These are phyloP conservation scores for Campopleginae sp. DNA, from an alignment of 2,888 invertebrate species.

Conservation along the genomic window DNA sequence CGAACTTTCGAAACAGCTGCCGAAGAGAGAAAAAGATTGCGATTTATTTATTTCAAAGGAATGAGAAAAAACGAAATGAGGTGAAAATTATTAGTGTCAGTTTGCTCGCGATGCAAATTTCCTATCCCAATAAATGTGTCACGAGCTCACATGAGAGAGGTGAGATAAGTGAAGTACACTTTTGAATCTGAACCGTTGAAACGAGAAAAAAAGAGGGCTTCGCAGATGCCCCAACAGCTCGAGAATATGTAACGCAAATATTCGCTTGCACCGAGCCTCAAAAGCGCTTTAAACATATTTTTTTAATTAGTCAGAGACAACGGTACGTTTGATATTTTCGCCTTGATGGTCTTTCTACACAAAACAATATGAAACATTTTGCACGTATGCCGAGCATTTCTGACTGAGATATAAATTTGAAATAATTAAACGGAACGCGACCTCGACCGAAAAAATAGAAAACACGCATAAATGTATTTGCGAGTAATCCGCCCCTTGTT, in stretches of 20 bases:
- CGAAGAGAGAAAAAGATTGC: not conserved
- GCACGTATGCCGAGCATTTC: not conserved
- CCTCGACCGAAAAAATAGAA: not conserved
- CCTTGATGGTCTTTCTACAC: not conserved
- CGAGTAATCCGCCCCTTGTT: not conserved
- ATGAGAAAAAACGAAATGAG: not conserved
- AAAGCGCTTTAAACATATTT: slow-evolving; percentile 31
- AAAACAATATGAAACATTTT: not conserved
- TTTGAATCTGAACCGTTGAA: slow-evolving; percentile 18
- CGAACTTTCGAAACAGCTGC: not conserved
- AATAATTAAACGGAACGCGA: not conserved
- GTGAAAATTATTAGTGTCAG: not conserved
- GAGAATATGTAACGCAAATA: slow-evolving; percentile 8
- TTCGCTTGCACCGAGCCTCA: not conserved
- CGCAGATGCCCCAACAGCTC: not conserved
- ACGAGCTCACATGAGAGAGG: not conserved
- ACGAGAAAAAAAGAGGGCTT: not conserved
- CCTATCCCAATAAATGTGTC: slow-evolving; percentile 16
- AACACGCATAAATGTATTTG: not conserved
- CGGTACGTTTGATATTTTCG: slow-evolving; percentile 27
- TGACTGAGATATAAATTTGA: not conserved
- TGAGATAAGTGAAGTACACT: slow-evolving; percentile 25
- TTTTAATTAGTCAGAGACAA: slow-evolving; percentile 40
- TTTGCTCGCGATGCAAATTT: slow-evolving; percentile 1
- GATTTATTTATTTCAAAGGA: not conserved